These are phyloP conservation scores for Agrenia bidenticulata DNA, from an alignment of 2,888 invertebrate species.

Conservation along the genomic window DNA sequence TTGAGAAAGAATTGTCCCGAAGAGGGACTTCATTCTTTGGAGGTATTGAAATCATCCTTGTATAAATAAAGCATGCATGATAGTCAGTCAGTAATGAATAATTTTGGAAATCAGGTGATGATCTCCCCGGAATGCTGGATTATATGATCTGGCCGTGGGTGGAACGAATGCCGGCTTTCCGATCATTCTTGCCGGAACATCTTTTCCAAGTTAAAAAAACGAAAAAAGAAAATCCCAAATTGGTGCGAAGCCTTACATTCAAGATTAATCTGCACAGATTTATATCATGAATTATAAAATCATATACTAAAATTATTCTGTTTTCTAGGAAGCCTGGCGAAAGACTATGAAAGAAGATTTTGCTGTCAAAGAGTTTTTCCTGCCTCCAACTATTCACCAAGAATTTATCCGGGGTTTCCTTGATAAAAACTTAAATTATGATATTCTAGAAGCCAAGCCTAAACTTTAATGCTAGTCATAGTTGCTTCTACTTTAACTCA, in stretches of 20 bases:
- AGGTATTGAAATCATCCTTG: too few species aligned
- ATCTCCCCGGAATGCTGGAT: slow-evolving; percentile 73
- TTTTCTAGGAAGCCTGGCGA: slow-evolving; percentile 67
- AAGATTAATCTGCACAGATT: too few species aligned
- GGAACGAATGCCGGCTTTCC: slow-evolving; percentile 67
- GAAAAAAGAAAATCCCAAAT: slow-evolving; percentile 31
- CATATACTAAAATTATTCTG: slow-evolving; percentile 22
- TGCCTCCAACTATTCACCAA: slow-evolving; percentile 70
- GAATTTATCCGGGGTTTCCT: slow-evolving; percentile 67
- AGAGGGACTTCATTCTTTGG: slow-evolving; percentile 56
- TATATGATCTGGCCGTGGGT: slow-evolving; percentile 85
- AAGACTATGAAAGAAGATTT: slow-evolving; percentile 69
- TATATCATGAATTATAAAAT: background rate
- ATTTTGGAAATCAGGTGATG: slow-evolving; percentile 57
- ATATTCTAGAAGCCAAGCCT: slow-evolving; percentile 34
- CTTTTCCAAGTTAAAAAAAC: slow-evolving; percentile 35
- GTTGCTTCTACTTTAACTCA: too few species aligned
- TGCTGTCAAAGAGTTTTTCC: slow-evolving; percentile 67
- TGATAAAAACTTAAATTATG: slow-evolving; percentile 62
- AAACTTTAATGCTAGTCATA: slow-evolving; percentile 1
- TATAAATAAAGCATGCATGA: too few species aligned
- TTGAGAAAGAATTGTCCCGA: slow-evolving; percentile 56
- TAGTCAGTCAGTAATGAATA: background rate
- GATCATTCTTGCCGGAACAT: slow-evolving; percentile 57
- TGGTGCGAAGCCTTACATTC: too few species aligned